phyloP scores from a whole-genome alignment of 2,888 invertebrate genomes.

The Alloplasta piceator region DNA sequence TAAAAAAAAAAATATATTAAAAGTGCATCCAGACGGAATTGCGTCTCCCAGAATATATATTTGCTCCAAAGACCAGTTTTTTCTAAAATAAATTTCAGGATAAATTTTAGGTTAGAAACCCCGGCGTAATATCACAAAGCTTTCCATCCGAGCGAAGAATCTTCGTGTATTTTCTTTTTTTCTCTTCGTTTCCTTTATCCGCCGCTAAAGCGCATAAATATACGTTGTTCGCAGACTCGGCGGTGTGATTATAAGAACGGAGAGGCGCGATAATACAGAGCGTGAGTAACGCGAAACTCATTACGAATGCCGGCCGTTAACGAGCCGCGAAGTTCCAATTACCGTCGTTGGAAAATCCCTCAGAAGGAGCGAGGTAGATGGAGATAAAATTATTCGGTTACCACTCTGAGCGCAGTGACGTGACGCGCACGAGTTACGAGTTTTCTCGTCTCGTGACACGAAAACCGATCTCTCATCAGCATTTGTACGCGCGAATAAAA shows the following conservation, averaged over 20 bases:
- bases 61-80: too few relatives aligned
- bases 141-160: too few relatives aligned
- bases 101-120: too few relatives aligned
- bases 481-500: not conserved
- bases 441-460: slow-evolving; percentile 31
- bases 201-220: slow-evolving; percentile 21
- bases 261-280: slow-evolving; percentile 41
- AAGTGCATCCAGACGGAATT: too few relatives aligned
- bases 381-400: slow-evolving; percentile 52
- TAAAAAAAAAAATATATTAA: too few relatives aligned
- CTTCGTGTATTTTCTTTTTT: slow-evolving; percentile 37
- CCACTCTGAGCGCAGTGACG: not conserved
- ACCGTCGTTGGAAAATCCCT: slow-evolving; percentile 66
- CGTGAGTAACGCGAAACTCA: slow-evolving; percentile 80
- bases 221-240: slow-evolving; percentile 9
- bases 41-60: too few relatives aligned
- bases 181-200: slow-evolving; percentile 7
- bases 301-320: slow-evolving; percentile 77
- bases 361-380: slow-evolving; percentile 1
- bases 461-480: slow-evolving; percentile 21
- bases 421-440: slow-evolving; percentile 34
- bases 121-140: too few relatives aligned
- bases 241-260: slow-evolving; percentile 34
- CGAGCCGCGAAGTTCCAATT: slow-evolving; percentile 79
- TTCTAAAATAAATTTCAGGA: too few relatives aligned